Evolutionary conservation across 2,888 invertebrate genomes (phyloP).

Genomic region (Phanerotoma sp.): DNA sequence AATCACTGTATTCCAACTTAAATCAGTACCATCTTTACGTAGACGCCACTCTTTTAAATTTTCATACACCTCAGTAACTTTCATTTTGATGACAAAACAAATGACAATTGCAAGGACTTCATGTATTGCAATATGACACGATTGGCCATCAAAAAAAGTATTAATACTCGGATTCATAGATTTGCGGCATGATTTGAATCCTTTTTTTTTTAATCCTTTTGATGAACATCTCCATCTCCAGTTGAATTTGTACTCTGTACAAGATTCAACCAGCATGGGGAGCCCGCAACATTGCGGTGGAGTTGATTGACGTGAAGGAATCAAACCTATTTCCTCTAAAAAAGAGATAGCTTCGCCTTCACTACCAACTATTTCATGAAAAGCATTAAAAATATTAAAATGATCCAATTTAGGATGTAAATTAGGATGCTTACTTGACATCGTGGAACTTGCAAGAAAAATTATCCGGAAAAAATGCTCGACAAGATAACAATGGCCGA

Average conservation of each 20-base stretch:
- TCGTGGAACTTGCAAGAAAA: too few relatives aligned
- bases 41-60: conserved; percentile 20
- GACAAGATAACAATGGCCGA: too few relatives aligned
- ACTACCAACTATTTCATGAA: conserved; percentile 7
- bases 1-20: conserved; percentile 20
- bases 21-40: background rate
- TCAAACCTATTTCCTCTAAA: conserved; percentile 20
- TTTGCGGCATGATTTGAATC: conserved; percentile 15
- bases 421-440: conserved; percentile 15
- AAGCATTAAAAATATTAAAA: conserved; percentile 19
- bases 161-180: conserved; percentile 12
- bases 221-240: conserved; percentile 24
- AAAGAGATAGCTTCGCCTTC: conserved; percentile 17
- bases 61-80: conserved; percentile 16
- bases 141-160: conserved; percentile 27
- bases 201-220: conserved; percentile 18
- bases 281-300: conserved; percentile 18
- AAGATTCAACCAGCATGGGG: conserved; percentile 23
- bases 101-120: conserved; percentile 24
- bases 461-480: too few relatives aligned
- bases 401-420: conserved; percentile 10
- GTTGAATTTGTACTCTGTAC: conserved; percentile 4
- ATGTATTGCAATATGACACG: conserved; percentile 18
- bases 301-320: conserved; percentile 9
- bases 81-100: conserved; percentile 19